Base-by-base conservation (phyloP, 1,140 invertebrate genomes). In the Drosophila tristis region DNA sequence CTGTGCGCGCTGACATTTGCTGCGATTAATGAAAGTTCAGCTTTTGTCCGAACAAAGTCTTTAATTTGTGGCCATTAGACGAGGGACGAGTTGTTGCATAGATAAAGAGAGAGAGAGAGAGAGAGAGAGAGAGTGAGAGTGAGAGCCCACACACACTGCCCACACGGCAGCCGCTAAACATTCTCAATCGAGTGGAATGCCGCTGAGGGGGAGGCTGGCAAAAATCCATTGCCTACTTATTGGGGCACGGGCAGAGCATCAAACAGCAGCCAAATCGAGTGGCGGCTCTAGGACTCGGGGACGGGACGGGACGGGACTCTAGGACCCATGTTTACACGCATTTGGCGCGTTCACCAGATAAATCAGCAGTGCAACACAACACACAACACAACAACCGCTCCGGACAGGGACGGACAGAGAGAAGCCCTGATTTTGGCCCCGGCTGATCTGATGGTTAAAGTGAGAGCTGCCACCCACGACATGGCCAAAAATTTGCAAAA, bases 341-440 rank as follows among this genome's bases (percentile, higher is more conserved):
- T 81, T 86, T 87, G 81, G 82, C 74, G 82, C 81, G 80, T 80
- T 80, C 62, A 59, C 70, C 84, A 89, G 86, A 87, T 89, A 87
- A 87, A 87, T 87, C 80, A 87, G 67, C 15, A 87, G 78, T 67
- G 65, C 70, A 67, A 68, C 59, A 44, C 51, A 51, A 5, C 51
- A 25, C 54, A 43, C 66, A 68, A 39, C 53, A 15, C 50, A 31
- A 20, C 47, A 50, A 31, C 31, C 15, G n/a, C 61, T 42, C 44
- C 11, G 23, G 29, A 16, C 39, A 54, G 26, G 2, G 26, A 29
- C 61, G 23, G 43, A 70, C 26, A 44, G 35, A 48, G 15, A 39
- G 7, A 9, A 45, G 64, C 51, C 68, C 51, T 50, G 45, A 50
- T 70, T 68, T 70, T 49, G 64, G 16, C 67, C 57, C 49, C 20